Conservation (phyloP, 92 coral and sea anemone species). For the Hydrozoanthus gracilis region DNA sequence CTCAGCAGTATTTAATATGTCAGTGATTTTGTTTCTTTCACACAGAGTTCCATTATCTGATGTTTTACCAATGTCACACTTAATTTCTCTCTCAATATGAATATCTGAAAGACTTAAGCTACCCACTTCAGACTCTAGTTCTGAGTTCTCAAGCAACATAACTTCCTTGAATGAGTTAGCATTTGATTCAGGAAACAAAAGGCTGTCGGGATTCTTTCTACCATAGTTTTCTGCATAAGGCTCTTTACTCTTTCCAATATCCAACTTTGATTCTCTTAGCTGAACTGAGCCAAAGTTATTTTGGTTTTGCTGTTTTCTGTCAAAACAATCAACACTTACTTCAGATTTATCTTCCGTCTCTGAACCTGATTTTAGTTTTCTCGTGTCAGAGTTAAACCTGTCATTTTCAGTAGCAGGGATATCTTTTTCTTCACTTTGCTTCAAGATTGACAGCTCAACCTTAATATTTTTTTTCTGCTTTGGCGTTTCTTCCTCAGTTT, state of each 20-base stretch:
- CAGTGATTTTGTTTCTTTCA: not conserved
- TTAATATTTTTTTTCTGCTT: not conserved
- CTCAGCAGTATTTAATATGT: not conserved
- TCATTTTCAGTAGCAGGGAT: not conserved
- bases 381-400: not conserved
- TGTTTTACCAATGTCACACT: not conserved
- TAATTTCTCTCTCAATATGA: not conserved
- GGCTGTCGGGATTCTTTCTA: not conserved
- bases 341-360: not conserved
- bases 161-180: not conserved
- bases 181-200: not conserved
- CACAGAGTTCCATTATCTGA: not conserved
- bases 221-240: not conserved
- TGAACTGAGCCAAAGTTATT: not conserved
- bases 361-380: not conserved
- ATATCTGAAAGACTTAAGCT: not conserved
- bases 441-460: conserved; percentile 31
- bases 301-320: not conserved
- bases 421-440: not conserved
- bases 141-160: not conserved
- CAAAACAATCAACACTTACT: not conserved
- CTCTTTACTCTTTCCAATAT: not conserved
- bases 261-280: not conserved
- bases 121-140: not conserved
- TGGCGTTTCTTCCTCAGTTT: conserved; percentile 13